Evolutionary conservation across 2,113 vertebrate genomes (phyloP).

Genomic region (Alosa alosa): DNA sequence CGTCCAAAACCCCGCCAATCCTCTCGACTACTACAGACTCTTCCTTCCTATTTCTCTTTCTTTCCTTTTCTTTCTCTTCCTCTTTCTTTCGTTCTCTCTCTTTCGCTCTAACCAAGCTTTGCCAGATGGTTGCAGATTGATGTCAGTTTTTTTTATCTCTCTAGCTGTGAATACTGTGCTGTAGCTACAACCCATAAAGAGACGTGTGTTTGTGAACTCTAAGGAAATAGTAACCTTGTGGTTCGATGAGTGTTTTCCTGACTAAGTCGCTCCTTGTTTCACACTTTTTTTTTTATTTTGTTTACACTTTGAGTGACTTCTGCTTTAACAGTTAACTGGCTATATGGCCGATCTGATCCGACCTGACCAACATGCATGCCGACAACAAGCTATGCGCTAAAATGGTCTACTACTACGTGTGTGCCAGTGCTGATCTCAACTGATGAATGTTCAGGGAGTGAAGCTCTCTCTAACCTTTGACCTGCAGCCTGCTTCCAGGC

Average conservation of each 20-base stretch:
- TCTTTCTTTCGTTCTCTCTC: background rate
- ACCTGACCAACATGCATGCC: background rate
- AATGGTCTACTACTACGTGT: too few species aligned
- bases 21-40: background rate
- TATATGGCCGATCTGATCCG: background rate
- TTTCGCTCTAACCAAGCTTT: background rate
- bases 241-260: background rate
- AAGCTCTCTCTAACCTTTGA: background rate
- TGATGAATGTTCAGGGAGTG: background rate
- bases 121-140: background rate
- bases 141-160: background rate
- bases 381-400: background rate
- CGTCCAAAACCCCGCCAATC: background rate
- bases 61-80: background rate
- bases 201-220: conserved; percentile 14
- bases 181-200: background rate
- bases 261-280: background rate
- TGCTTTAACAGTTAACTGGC: background rate
- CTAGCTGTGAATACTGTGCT: background rate
- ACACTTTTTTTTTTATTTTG: background rate
- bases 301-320: background rate
- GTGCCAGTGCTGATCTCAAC: background rate
- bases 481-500: background rate
- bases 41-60: background rate
- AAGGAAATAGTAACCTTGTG: background rate